phyloP scores from a whole-genome alignment of 1,140 invertebrate genomes.

The Atta texana region DNA sequence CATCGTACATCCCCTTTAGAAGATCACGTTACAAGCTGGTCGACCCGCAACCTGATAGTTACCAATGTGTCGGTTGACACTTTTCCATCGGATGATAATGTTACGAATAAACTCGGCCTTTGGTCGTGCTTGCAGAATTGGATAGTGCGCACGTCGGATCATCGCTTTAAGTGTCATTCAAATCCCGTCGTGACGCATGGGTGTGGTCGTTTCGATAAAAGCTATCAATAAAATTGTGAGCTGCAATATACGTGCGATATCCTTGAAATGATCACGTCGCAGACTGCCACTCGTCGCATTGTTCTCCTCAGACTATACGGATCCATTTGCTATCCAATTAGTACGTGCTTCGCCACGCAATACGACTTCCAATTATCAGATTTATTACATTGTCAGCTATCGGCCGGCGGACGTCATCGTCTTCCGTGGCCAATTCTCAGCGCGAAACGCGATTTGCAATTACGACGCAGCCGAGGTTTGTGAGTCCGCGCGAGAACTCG shows the following conservation, averaged over 20 bases:
- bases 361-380: slow-evolving; percentile 44
- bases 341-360: background rate
- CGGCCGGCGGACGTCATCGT: slow-evolving; percentile 5
- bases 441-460: slow-evolving; percentile 57
- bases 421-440: slow-evolving; percentile 24
- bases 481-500: slow-evolving; percentile 9
- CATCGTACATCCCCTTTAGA: slow-evolving; percentile 69
- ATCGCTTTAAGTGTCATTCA: slow-evolving; percentile 48
- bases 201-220: slow-evolving; percentile 39
- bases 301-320: background rate
- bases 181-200: slow-evolving; percentile 14
- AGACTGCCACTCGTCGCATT: background rate
- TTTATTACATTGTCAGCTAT: slow-evolving; percentile 41
- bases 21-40: slow-evolving; percentile 60
- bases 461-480: slow-evolving; percentile 24
- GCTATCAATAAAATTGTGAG: slow-evolving; percentile 29
- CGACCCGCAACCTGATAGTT: slow-evolving; percentile 59
- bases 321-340: slow-evolving; percentile 34
- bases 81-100: slow-evolving; percentile 63
- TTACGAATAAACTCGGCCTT: slow-evolving; percentile 61
- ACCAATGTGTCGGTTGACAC: slow-evolving; percentile 51
- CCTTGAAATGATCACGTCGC: background rate
- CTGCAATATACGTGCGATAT: background rate
- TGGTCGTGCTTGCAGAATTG: slow-evolving; percentile 22
- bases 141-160: slow-evolving; percentile 29